These are phyloP conservation scores for Mesaphorura yosii DNA, from an alignment of 1,140 invertebrate genomes.

Conservation along the genomic window DNA sequence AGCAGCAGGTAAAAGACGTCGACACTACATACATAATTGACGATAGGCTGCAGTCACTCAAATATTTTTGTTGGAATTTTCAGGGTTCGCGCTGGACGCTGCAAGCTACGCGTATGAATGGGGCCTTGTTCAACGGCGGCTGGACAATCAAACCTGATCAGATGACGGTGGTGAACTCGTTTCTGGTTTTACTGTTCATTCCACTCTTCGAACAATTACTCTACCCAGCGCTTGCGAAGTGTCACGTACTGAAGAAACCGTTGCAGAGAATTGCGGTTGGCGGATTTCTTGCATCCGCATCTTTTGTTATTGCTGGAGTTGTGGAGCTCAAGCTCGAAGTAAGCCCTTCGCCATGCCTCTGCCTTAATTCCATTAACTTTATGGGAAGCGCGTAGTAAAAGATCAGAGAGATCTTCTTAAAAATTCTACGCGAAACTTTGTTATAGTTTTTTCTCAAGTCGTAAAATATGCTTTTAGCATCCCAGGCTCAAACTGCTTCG, in stretches of 20 bases:
- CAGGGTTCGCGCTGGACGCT: constrained; percentile 49
- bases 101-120: constrained; percentile 47
- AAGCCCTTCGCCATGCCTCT: no score
- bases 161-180: constrained; percentile 45
- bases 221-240: constrained; percentile 36
- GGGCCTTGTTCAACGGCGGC: constrained; percentile 34
- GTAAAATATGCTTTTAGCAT: no score
- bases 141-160: constrained; percentile 42
- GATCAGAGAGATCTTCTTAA: no score
- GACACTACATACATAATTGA: background rate
- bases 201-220: constrained; percentile 36
- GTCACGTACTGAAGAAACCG: constrained; percentile 36
- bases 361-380: no score
- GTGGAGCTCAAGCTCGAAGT: constrained; percentile 46
- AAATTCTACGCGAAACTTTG: no score
- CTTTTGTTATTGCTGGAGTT: constrained; percentile 47
- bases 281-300: constrained; percentile 43
- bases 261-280: constrained; percentile 48
- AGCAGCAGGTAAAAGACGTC: constrained; percentile 55
- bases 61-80: constrained; percentile 10
- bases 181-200: constrained; percentile 31
- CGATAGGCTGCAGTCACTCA: background rate
- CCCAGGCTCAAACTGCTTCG: no score
- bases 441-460: no score
- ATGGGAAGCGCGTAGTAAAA: no score